These are phyloP conservation scores for Hartigia nigra DNA, from an alignment of 2,888 invertebrate genomes.

Conservation along the genomic window DNA sequence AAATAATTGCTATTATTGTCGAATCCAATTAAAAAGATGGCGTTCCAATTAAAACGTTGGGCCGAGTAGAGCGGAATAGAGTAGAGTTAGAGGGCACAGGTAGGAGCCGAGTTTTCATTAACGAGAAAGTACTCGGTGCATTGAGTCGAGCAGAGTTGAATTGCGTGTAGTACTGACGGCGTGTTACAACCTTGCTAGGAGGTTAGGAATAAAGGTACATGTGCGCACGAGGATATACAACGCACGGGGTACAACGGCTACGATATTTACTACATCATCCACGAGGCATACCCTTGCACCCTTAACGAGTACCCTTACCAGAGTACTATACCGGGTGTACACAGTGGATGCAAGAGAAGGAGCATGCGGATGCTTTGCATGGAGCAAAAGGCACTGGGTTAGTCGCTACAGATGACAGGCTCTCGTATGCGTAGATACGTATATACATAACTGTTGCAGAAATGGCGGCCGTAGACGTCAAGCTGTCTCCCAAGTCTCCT, in stretches of 20 bases:
- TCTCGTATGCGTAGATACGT: background rate
- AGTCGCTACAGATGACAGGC: background rate
- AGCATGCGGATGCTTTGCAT: background rate
- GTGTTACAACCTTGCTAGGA: background rate
- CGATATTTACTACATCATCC: conserved; percentile 18
- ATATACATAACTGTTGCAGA: background rate
- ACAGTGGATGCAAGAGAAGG: conserved; percentile 21
- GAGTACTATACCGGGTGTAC: background rate
- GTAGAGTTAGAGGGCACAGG: background rate
- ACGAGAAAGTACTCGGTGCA: conserved; percentile 41
- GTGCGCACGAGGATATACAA: background rate
- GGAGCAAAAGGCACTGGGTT: background rate
- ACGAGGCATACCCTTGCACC: background rate
- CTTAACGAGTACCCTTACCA: background rate
- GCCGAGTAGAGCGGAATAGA: conserved; percentile 15
- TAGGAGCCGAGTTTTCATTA: conserved; percentile 47
- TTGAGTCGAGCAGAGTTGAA: conserved; percentile 19
- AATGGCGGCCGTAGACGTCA: background rate
- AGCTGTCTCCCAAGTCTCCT: background rate
- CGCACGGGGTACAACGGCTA: background rate
- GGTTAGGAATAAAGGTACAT: background rate
- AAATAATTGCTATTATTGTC: conserved; percentile 37
- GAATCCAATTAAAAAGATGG: conserved; percentile 48
- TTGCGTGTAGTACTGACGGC: conserved; percentile 25
- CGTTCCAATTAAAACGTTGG: conserved; percentile 47